These are phyloP conservation scores for Crepidodera aurea DNA, from an alignment of 2,888 invertebrate species.

Conservation along the genomic window DNA sequence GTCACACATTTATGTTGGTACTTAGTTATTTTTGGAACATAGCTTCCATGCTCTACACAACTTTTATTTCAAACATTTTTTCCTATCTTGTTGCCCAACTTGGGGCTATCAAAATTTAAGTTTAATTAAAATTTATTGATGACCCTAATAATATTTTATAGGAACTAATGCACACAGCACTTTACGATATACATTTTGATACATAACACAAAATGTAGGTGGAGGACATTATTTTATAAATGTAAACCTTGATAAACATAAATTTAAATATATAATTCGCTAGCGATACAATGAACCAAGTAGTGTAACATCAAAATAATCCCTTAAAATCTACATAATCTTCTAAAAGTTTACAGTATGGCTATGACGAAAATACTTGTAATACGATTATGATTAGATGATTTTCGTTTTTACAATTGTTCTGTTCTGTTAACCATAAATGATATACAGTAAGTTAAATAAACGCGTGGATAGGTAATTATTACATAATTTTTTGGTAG, in stretches of 20 bases:
- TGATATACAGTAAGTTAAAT: not conserved
- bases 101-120: no score
- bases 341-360: not conserved
- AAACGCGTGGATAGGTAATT: no score
- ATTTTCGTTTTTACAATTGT: conserved; percentile 5
- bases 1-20: no score
- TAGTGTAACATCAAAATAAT: conserved; percentile 7
- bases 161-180: no score
- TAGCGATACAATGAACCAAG: not conserved
- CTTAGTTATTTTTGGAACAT: no score
- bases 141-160: no score
- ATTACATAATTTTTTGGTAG: no score
- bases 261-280: conserved; percentile 8
- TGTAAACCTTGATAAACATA: not conserved
- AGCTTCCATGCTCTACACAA: no score
- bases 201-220: not conserved
- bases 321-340: conserved; percentile 7
- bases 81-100: no score
- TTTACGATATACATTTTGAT: no score
- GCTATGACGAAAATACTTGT: conserved; percentile 9
- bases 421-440: not conserved
- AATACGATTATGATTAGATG: conserved; percentile 7
- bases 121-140: no score
- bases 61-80: no score
- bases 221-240: conserved; percentile 1